These are phyloP conservation scores for Drosophila kepulauana DNA, from an alignment of 1,140 invertebrate species.

Conservation along the genomic window DNA sequence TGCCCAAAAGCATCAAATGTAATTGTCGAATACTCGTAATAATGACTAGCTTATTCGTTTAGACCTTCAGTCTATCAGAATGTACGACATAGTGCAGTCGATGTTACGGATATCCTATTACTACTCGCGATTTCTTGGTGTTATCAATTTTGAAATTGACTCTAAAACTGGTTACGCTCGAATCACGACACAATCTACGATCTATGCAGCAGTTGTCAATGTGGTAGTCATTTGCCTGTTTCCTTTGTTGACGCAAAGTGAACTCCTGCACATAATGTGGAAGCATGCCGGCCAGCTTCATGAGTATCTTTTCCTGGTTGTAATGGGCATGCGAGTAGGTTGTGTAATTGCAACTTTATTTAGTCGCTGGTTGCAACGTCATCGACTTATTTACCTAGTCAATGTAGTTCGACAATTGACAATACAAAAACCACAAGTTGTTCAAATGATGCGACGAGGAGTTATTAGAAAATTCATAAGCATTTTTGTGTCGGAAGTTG, in stretches of 20 bases:
- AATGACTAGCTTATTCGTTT: not conserved
- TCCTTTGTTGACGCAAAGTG: not conserved
- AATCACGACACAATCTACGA: conserved; percentile 25
- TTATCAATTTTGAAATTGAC: conserved; percentile 56
- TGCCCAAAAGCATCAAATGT: too few species aligned
- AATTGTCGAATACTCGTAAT: too few species aligned
- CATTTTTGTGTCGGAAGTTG: conserved; percentile 3
- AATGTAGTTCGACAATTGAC: conserved; percentile 31
- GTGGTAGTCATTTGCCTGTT: conserved; percentile 3
- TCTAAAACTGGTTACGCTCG: conserved; percentile 23
- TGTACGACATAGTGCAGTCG: conserved; percentile 38
- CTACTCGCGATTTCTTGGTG: conserved; percentile 47
- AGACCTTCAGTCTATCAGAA: conserved; percentile 6
- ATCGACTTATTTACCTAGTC: conserved; percentile 21
- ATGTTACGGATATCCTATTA: conserved; percentile 43
- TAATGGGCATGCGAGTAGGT: conserved; percentile 23
- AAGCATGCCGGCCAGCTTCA: conserved; percentile 20
- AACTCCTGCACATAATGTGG: not conserved
- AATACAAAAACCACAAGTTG: conserved; percentile 28
- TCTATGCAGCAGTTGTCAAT: conserved; percentile 36
- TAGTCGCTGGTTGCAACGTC: conserved; percentile 50
- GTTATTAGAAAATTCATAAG: conserved; percentile 32
- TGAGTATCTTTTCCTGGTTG: conserved; percentile 54
- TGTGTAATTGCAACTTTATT: conserved; percentile 41
- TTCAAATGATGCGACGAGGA: conserved; percentile 9